Conservation (phyloP, 2,888 invertebrate species). For the Electrophaes corylata region DNA sequence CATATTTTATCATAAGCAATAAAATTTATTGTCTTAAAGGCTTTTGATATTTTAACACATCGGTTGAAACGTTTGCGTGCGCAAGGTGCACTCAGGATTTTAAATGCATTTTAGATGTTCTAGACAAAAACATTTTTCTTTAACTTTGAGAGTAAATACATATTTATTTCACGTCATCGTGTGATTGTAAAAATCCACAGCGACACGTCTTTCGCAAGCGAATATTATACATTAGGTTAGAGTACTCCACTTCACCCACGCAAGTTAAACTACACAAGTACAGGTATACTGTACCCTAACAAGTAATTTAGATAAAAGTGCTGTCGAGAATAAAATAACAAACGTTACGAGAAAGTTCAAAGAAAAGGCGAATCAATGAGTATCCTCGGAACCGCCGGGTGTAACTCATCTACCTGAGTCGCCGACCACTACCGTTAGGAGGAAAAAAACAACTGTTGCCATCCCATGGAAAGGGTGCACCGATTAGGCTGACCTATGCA, state of each 20-base stretch:
- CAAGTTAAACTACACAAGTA: conserved; percentile 30
- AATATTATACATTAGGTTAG: conserved; percentile 24
- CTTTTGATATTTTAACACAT: not conserved
- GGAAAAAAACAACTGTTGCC: conserved; percentile 56
- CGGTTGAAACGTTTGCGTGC: not conserved
- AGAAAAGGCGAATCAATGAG: conserved; percentile 55
- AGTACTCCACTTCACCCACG: conserved; percentile 31
- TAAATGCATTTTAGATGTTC: not conserved
- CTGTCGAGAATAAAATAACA: conserved; percentile 22
- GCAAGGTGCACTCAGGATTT: not conserved
- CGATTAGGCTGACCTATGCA: conserved; percentile 58
- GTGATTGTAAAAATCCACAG: not conserved
- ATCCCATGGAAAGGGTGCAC: conserved; percentile 60
- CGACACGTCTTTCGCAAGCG: conserved; percentile 17
- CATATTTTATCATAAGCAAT: conserved; percentile 11
- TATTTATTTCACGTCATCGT: no score
- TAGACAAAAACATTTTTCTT: not conserved
- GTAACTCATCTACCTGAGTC: conserved; percentile 62
- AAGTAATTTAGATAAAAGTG: conserved; percentile 31
- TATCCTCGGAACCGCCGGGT: conserved; percentile 48
- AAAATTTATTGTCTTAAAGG: not conserved
- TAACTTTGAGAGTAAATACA: not conserved
- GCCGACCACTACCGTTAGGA: conserved; percentile 60
- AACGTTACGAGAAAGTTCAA: conserved; percentile 48
- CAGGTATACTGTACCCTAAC: not conserved